Evolutionary conservation across 2,888 invertebrate genomes (phyloP), one percentile per base, ranked within the genome.

Genomic region (Coecobrya sp.): DNA sequence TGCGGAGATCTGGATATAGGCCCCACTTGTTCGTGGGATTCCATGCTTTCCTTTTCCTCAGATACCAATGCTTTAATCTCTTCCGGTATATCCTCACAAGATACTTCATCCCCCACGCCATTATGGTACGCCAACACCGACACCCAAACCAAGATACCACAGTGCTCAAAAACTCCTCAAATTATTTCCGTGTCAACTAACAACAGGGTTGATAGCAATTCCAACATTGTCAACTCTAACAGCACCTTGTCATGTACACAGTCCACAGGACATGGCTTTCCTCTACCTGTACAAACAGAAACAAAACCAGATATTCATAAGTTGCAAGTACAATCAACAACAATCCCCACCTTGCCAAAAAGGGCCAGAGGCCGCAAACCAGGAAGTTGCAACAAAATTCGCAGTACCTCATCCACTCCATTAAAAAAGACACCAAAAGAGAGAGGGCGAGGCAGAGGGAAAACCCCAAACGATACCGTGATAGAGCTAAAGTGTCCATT

Each of bases 401-500:
- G 84, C 4, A 22, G 59, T 25, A 49, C 42, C 25, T 0, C 55
- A 59, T n/a, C 81, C 36, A 2, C 82, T 36, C 25, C 59, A 49
- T 16, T 36, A 13, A 90, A 90, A 30, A 87, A 85, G 19, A 27
- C 76, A 10, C 42, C 65, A 25, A 55, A 82, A 13, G 93, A 85
- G 45, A 81, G 86, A 73, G 81, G 87, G 10, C 85, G 89, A 2
- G 85, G 92, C n/a, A 65, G 86, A 52, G 82, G 85, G 68, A 92
- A 91, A 49, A 68, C 92, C 10, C 76, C 84, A 8, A 79, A 92
- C 19, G 91, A 93, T 8, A 89, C 86, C 10, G 82, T 86, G 4
- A 19, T 92, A 0, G 95, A 98, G 96, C 96, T 97, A 97, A 93
- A 98, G 97, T 96, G 96, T 96, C 97, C 97, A 0, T 97, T 97